These are phyloP conservation scores for Microchirus variegatus DNA, from an alignment of 2,797 vertebrate species.

Conservation along the genomic window DNA sequence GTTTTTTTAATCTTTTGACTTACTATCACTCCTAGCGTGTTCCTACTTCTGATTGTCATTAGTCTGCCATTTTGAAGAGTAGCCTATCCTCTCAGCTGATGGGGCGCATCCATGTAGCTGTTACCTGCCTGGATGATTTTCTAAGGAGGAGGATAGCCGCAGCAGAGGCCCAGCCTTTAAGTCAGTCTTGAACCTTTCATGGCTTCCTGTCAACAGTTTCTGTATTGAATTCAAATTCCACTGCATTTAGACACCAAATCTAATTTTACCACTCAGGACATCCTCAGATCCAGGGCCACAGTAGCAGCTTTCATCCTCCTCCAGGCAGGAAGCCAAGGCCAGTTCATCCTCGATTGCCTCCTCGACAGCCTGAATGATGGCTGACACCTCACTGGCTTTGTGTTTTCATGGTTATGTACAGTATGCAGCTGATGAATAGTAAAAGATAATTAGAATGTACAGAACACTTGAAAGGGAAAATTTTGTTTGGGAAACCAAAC, in stretches of 20 bases:
- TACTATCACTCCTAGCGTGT: too few relatives aligned
- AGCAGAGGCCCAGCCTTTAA: constrained; percentile 26
- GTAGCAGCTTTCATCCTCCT: constrained; percentile 31
- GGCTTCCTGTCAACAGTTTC: constrained; percentile 43
- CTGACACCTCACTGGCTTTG: constrained; percentile 2
- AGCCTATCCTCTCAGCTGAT: constrained; percentile 10
- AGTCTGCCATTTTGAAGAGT: too few relatives aligned
- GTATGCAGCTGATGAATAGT: not conserved
- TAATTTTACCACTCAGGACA: constrained; percentile 42
- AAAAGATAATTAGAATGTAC: too few relatives aligned
- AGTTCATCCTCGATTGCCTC: constrained; percentile 29
- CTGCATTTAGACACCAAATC: constrained; percentile 33
- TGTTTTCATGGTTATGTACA: not conserved
- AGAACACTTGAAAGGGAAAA: not conserved
- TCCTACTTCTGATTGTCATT: too few relatives aligned
- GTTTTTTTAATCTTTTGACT: too few relatives aligned
- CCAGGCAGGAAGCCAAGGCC: constrained; percentile 19
- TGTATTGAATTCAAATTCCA: constrained; percentile 37
- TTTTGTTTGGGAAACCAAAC: not conserved
- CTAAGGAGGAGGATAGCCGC: constrained; percentile 37
- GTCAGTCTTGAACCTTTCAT: constrained; percentile 51
- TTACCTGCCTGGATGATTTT: constrained; percentile 18
- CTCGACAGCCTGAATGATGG: constrained; percentile 1
- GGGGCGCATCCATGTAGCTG: too few relatives aligned
- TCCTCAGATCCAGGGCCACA: constrained; percentile 20